Conservation (phyloP, 2,113 vertebrate species). For the Menidia beryllina region DNA sequence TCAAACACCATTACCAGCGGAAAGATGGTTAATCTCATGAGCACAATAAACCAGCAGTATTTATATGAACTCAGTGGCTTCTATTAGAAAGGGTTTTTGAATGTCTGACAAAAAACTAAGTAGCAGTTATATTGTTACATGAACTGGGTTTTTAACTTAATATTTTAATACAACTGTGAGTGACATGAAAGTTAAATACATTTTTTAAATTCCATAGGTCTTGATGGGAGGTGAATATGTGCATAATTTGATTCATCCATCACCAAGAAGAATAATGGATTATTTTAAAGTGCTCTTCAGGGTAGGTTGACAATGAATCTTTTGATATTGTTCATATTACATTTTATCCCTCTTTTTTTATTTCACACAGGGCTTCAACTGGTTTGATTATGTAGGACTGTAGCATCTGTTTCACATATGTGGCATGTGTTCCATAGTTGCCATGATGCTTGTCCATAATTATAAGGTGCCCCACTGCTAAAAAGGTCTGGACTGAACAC, state of each 20-base stretch:
- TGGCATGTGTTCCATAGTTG: constrained; percentile 45
- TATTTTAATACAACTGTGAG: no score
- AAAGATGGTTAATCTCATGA: constrained; percentile 2
- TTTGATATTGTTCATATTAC: constrained; percentile 28
- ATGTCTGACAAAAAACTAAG: not conserved
- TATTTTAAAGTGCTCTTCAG: not conserved
- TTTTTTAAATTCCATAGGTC: not conserved
- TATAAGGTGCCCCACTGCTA: constrained; percentile 70
- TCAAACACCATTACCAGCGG: constrained; percentile 1
- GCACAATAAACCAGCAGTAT: not conserved
- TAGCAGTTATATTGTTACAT: no score
- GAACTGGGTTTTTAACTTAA: no score
- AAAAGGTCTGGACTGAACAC: constrained; percentile 70
- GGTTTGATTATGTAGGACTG: constrained; percentile 44
- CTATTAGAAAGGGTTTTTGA: not conserved
- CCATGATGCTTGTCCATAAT: constrained; percentile 76
- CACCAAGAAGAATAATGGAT: no score
- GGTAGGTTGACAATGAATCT: not conserved
- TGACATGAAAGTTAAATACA: not conserved
- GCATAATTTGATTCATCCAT: not conserved
- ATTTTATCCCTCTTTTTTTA: not conserved
- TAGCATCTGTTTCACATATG: constrained; percentile 78
- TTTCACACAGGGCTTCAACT: constrained; percentile 36
- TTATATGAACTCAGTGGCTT: not conserved
- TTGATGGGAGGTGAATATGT: not conserved